Conservation (phyloP, 2,888 invertebrate genomes). For the Cantharis rustica region DNA sequence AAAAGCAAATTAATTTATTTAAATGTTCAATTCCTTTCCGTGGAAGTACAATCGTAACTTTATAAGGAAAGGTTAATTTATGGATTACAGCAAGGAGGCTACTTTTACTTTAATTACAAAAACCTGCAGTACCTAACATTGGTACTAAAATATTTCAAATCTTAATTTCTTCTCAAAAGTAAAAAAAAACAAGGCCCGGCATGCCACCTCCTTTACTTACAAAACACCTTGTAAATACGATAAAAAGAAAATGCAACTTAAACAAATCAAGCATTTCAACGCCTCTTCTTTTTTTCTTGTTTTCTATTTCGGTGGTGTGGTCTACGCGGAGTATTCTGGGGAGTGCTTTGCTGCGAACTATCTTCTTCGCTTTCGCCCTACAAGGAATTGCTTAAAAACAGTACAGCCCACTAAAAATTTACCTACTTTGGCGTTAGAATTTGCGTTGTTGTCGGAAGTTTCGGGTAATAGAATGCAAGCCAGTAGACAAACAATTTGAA, state of each 20-base stretch:
- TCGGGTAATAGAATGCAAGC: slow-evolving; percentile 82
- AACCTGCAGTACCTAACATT: not conserved
- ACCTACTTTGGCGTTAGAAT: slow-evolving; percentile 59
- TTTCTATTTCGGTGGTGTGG: slow-evolving; percentile 67
- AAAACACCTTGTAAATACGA: not conserved
- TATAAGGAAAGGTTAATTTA: not conserved
- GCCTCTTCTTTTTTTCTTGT: slow-evolving; percentile 74
- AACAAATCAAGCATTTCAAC: slow-evolving; percentile 53
- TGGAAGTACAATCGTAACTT: not conserved
- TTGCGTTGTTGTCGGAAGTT: slow-evolving; percentile 58
- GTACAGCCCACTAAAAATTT: slow-evolving; percentile 13
- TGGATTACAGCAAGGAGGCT: not conserved
- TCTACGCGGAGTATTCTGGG: slow-evolving; percentile 69
- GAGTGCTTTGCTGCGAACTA: slow-evolving; percentile 74
- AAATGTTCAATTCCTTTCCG: not conserved
- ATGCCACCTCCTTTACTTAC: not conserved
- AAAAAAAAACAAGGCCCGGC: not conserved
- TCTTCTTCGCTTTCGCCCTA: slow-evolving; percentile 73
- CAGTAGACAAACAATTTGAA: slow-evolving; percentile 81
- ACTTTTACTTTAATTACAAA: not conserved
- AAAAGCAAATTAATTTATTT: not conserved
- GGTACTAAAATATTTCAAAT: not conserved
- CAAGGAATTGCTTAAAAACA: slow-evolving; percentile 19
- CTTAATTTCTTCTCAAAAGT: not conserved
- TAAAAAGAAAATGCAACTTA: not conserved